phyloP scores from a whole-genome alignment of 2,888 invertebrate genomes.

The Anoplius nigerrimus region DNA sequence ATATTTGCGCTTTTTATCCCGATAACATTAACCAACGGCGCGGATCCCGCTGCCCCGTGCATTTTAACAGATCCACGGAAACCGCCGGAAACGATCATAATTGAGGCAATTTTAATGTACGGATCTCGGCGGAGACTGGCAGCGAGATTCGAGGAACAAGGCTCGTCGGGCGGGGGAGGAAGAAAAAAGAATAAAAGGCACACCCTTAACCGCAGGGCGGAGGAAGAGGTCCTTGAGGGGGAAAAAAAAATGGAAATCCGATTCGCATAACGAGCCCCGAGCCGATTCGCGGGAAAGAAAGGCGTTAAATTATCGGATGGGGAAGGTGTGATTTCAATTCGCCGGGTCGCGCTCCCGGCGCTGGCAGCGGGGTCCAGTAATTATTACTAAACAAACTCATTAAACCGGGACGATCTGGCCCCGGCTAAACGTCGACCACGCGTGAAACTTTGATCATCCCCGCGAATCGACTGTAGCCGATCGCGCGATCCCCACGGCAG shows the following conservation, averaged over 20 bases:
- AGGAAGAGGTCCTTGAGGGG: background rate
- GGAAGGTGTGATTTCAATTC: constrained; percentile 37
- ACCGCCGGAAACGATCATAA: too few species aligned
- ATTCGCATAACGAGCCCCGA: background rate
- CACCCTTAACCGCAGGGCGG: background rate
- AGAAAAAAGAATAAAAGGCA: background rate
- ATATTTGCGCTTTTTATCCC: too few species aligned
- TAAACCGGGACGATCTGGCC: constrained; percentile 55
- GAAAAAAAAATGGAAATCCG: background rate
- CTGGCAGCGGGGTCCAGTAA: constrained; percentile 42
- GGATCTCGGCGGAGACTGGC: too few species aligned
- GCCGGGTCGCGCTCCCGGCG: constrained; percentile 3
- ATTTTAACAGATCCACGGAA: too few species aligned
- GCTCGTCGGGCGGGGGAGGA: background rate
- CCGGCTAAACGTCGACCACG: constrained; percentile 50
- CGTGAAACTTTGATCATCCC: constrained; percentile 64
- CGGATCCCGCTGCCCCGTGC: too few species aligned
- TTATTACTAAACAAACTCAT: constrained; percentile 61
- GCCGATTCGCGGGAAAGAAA: background rate
- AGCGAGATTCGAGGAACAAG: too few species aligned
- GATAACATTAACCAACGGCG: too few species aligned
- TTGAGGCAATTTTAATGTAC: too few species aligned
- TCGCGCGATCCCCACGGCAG: constrained; percentile 46
- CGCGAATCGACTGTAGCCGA: constrained; percentile 56
- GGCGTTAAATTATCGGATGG: constrained; percentile 10